These are phyloP conservation scores for Progne subis DNA, from an alignment of 2,113 vertebrate genomes.

Conservation along the genomic window DNA sequence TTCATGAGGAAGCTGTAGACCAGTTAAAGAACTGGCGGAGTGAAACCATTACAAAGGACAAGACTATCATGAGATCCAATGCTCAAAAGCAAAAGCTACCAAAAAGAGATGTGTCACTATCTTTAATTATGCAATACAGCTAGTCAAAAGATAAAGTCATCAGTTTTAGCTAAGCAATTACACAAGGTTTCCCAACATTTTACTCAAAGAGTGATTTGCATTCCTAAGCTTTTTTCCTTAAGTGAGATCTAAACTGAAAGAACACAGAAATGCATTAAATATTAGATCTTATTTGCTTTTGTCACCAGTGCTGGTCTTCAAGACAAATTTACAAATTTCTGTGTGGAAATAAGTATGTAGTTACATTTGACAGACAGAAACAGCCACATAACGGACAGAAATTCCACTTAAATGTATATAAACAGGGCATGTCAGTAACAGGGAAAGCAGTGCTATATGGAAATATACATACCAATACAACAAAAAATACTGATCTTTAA, in stretches of 20 bases:
- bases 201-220: not conserved
- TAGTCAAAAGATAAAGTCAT: not conserved
- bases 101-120: not conserved
- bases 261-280: not conserved
- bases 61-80: not conserved
- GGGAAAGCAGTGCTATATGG: not conserved
- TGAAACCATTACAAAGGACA: not conserved
- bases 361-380: not conserved
- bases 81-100: not conserved
- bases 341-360: not conserved
- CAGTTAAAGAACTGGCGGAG: not conserved
- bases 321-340: not conserved
- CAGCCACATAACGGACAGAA: not conserved
- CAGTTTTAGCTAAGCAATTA: not conserved
- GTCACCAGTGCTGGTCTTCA: not conserved
- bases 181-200: not conserved
- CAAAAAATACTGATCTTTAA: not conserved
- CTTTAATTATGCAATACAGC: not conserved
- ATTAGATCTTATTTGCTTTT: not conserved
- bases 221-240: not conserved
- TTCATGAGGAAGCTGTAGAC: not conserved
- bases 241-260: not conserved
- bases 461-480: not conserved
- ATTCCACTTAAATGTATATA: not conserved
- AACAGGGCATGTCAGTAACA: not conserved